Percentiles rank a stretch among this genome's conserved stretches.
Evolutionary conservation across 2,113 vertebrate species (phyloP).

Genomic region (Meleagris gallopavo): DNA sequence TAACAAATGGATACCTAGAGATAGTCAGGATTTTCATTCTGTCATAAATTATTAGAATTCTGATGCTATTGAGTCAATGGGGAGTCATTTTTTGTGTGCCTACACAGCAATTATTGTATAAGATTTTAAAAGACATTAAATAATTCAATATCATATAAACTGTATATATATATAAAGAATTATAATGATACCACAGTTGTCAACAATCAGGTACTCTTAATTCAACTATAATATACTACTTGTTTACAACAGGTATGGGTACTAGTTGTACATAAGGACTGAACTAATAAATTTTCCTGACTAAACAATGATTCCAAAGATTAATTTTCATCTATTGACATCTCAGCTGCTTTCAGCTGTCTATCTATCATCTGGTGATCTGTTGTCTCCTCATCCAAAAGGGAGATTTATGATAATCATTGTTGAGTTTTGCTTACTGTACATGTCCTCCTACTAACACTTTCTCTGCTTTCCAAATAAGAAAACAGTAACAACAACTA

Average conservation of each 20-base stretch:
- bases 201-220: not conserved
- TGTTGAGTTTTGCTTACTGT: not conserved
- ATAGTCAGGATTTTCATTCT: not conserved
- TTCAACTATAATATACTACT: not conserved
- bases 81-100: not conserved
- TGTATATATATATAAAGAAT: not conserved
- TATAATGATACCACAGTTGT: not conserved
- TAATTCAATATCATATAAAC: not conserved
- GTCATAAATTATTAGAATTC: not conserved
- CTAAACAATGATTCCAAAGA: not conserved
- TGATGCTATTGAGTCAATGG: not conserved
- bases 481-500: not conserved
- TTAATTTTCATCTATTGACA: not conserved
- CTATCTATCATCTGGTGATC: not conserved
- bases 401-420: not conserved
- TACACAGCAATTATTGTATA: not conserved
- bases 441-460: not conserved
- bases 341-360: not conserved
- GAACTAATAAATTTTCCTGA: not conserved
- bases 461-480: not conserved
- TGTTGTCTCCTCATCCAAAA: not conserved
- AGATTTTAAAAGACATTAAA: not conserved
- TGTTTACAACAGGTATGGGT: rapidly evolving
- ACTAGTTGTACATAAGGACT: not conserved
- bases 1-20: rapidly evolving